A percentile compares a stretch with the other conserved stretches of the same genome.
Evolutionary conservation across 2,888 invertebrate species (phyloP).

Genomic region (Lepidonotus clava): DNA sequence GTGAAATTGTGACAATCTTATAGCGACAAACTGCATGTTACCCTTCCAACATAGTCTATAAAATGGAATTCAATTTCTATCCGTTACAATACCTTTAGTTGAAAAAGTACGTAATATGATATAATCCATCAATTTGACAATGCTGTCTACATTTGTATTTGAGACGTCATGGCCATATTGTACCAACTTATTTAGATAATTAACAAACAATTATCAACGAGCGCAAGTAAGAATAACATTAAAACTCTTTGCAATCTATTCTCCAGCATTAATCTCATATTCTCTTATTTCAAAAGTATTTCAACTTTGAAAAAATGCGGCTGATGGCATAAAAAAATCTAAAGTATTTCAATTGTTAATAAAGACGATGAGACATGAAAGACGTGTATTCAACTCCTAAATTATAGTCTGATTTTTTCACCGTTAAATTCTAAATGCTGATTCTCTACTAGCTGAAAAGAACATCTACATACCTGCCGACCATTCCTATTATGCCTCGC

Average conservation of each 20-base stretch:
- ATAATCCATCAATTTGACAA: not conserved
- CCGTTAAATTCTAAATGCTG: not conserved
- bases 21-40: not conserved
- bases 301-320: not conserved
- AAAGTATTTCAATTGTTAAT: not conserved
- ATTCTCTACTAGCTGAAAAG: not conserved
- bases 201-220: no score
- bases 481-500: conserved; percentile 76
- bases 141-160: not conserved
- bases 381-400: not conserved
- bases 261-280: no score
- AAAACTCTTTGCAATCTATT: no score
- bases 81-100: not conserved
- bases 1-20: not conserved
- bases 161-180: no score
- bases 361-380: not conserved
- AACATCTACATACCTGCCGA: conserved; percentile 69
- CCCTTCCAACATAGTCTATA: not conserved
- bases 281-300: no score
- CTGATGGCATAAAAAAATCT: not conserved
- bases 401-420: not conserved
- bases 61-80: not conserved
- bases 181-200: no score
- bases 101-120: not conserved
- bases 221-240: no score